A percentile compares a stretch with the other conserved stretches of the same genome.
phyloP scores from a whole-genome alignment of 2,888 invertebrate species.

The Molanna angustata region DNA sequence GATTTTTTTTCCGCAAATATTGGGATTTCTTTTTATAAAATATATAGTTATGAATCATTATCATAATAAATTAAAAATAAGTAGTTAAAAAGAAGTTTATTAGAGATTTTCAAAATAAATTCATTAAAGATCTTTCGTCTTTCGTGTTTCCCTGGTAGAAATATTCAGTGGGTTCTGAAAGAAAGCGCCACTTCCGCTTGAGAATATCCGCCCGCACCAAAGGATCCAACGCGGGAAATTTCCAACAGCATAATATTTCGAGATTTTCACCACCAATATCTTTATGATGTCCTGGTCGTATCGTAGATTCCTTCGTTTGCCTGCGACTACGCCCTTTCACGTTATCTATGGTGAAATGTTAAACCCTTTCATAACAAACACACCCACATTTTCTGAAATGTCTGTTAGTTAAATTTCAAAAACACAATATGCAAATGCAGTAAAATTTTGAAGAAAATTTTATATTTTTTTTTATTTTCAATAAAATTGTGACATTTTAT shows the following conservation, averaged over 20 bases:
- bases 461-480: no score
- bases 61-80: no score
- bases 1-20: no score
- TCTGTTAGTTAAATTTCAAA: no score
- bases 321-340: slow-evolving; percentile 29
- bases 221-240: neutral
- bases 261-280: neutral
- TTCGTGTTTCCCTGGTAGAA: slow-evolving; percentile 20
- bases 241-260: neutral
- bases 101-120: neutral
- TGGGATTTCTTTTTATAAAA: no score
- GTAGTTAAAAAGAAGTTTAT: neutral
- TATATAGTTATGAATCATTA: no score
- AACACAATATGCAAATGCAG: no score
- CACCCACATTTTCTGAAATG: no score
- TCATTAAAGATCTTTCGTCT: neutral
- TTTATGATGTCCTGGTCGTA: slow-evolving; percentile 21
- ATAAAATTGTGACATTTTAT: no score
- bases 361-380: no score
- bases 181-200: slow-evolving; percentile 28
- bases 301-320: slow-evolving; percentile 28
- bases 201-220: slow-evolving; percentile 19
- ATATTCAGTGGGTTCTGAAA: slow-evolving; percentile 27
- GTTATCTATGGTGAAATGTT: no score
- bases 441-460: no score